phyloP scores from a whole-genome alignment of 2,888 invertebrate genomes.

The Gnatocerus cornutus region DNA sequence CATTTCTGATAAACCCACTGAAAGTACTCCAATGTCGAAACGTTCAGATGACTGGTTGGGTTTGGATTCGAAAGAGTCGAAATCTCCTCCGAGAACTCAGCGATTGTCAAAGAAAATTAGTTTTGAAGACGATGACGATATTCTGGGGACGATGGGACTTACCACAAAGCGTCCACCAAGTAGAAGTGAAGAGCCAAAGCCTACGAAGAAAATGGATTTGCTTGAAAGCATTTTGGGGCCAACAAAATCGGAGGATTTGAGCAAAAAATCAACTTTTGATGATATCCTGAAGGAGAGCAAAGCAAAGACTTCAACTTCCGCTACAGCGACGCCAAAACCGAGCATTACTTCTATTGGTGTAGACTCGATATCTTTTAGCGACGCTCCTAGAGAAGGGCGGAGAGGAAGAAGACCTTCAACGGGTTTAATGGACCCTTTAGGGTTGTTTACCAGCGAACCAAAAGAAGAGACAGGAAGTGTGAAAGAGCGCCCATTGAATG shows the following conservation, averaged over 20 bases:
- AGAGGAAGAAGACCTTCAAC: conserved; percentile 61
- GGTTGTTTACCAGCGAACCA: conserved; percentile 67
- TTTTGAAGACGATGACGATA: conserved; percentile 65
- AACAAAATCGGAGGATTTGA: conserved; percentile 57
- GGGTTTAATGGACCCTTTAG: conserved; percentile 75
- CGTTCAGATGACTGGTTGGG: conserved; percentile 63
- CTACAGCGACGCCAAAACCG: conserved; percentile 43
- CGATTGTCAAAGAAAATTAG: conserved; percentile 60
- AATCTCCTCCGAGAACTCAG: conserved; percentile 39
- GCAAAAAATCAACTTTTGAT: conserved; percentile 62
- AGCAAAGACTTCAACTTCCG: conserved; percentile 37
- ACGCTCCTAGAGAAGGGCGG: conserved; percentile 61
- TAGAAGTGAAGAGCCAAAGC: conserved; percentile 45
- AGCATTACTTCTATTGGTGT: conserved; percentile 28
- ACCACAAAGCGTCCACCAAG: conserved; percentile 50
- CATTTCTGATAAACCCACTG: conserved; percentile 46
- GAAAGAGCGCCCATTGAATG: background rate
- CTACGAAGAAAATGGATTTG: conserved; percentile 61
- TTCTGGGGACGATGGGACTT: conserved; percentile 62
- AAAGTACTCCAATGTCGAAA: conserved; percentile 50
- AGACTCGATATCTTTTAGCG: conserved; percentile 45
- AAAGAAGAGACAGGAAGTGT: conserved; percentile 7
- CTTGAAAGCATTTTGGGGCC: conserved; percentile 65
- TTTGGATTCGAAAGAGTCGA: conserved; percentile 50
- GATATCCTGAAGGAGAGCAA: conserved; percentile 65